phyloP scores from a whole-genome alignment of 2,113 vertebrate genomes.

The Oryzias curvinotus region DNA sequence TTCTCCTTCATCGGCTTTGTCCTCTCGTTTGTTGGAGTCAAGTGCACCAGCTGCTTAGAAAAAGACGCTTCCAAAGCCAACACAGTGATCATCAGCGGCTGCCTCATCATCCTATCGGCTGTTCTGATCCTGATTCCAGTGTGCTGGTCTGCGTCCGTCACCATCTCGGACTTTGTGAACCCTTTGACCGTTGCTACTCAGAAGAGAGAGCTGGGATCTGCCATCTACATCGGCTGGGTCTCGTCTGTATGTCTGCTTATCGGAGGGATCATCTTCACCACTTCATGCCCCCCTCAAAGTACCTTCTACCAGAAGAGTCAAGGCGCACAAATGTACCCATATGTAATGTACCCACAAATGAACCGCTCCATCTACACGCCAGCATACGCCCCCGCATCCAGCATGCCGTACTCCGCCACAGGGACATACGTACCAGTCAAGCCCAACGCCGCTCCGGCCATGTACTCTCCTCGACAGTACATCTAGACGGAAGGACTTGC shows the following conservation, averaged over 20 bases:
- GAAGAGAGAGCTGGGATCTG: slow-evolving; percentile 73
- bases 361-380: slow-evolving; percentile 42
- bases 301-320: slow-evolving; percentile 41
- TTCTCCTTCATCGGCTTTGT: slow-evolving; percentile 67
- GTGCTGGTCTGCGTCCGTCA: slow-evolving; percentile 74
- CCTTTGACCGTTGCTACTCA: slow-evolving; percentile 50
- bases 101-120: slow-evolving; percentile 61
- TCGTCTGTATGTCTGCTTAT: slow-evolving; percentile 62
- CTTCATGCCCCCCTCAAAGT: slow-evolving; percentile 72
- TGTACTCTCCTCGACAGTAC: slow-evolving; percentile 57
- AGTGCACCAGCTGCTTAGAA: slow-evolving; percentile 72
- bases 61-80: slow-evolving; percentile 62
- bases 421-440: slow-evolving; percentile 62
- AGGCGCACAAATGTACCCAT: slow-evolving; percentile 47
- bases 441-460: slow-evolving; percentile 44
- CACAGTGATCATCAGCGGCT: slow-evolving; percentile 66
- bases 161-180: slow-evolving; percentile 72
- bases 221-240: slow-evolving; percentile 79
- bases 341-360: slow-evolving; percentile 30
- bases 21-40: slow-evolving; percentile 67
- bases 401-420: slow-evolving; percentile 37
- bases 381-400: slow-evolving; percentile 59
- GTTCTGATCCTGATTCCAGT: slow-evolving; percentile 72
- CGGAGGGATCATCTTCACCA: slow-evolving; percentile 75
- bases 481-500: slow-evolving; percentile 23